A percentile compares a stretch with the other conserved stretches of the same genome.
Evolutionary conservation across 2,113 vertebrate species (phyloP).

Genomic region (Hippolais icterina): DNA sequence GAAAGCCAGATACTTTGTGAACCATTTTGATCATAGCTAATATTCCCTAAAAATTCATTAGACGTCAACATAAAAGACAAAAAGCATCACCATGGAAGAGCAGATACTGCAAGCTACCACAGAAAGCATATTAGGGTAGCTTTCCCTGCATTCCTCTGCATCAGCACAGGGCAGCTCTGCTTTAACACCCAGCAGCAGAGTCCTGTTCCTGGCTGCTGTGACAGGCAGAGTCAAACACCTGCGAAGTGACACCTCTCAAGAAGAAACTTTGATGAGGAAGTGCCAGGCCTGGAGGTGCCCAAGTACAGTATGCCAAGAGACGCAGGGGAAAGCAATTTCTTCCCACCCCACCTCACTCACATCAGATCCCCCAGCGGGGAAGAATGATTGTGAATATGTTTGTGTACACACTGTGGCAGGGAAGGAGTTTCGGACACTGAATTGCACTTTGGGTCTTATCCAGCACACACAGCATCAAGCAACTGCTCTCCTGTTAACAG

Average conservation of each 20-base stretch:
- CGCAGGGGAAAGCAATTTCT: not conserved
- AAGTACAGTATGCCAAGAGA: not conserved
- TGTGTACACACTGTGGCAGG: not conserved
- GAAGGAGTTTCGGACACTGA: not conserved
- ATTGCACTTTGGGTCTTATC: not conserved
- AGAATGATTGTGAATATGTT: accelerated
- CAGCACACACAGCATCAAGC: not conserved
- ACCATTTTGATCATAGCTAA: not conserved
- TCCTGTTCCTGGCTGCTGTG: not conserved
- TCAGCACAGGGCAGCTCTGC: not conserved
- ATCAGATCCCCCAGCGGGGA: not conserved
- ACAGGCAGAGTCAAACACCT: not conserved
- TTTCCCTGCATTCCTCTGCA: not conserved
- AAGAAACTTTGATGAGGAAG: not conserved
- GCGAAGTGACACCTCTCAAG: not conserved
- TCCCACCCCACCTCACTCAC: not conserved
- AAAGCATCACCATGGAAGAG: not conserved
- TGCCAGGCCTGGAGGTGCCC: not conserved
- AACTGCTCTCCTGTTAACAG: not conserved
- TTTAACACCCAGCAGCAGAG: not conserved
- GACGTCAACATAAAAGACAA: not conserved
- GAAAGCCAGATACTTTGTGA: not conserved
- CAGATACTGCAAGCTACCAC: not conserved
- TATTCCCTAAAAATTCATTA: constrained; percentile 21
- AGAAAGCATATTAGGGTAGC: not conserved